These are phyloP conservation scores for Onychorhynchus coronatus DNA, from an alignment of 2,113 vertebrate species.

Conservation along the genomic window DNA sequence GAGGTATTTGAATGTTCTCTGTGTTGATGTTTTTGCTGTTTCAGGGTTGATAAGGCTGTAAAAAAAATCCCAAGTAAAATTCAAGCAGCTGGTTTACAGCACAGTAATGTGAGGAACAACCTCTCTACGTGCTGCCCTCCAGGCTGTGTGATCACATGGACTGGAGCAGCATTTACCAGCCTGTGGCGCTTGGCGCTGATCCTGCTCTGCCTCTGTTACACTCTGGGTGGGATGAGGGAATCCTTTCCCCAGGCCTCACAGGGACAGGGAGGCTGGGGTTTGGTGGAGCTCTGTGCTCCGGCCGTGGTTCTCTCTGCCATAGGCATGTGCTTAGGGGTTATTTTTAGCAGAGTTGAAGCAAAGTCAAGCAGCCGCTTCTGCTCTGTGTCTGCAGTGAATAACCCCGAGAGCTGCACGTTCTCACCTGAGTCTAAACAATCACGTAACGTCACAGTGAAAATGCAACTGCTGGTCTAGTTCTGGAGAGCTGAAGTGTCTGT, in stretches of 20 bases:
- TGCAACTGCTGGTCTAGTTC: neutral
- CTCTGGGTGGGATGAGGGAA: neutral
- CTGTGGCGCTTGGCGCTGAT: accelerated
- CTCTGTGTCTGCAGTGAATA: neutral
- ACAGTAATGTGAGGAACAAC: neutral
- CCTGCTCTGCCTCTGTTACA: accelerated
- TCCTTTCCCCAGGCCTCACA: neutral
- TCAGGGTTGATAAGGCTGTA: neutral
- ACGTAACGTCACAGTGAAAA: neutral
- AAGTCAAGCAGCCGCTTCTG: neutral
- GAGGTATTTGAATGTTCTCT: neutral
- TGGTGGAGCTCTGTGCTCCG: neutral
- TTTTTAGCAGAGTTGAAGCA: neutral
- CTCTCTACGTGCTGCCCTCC: neutral
- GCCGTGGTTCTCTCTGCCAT: accelerated
- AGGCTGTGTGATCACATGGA: neutral
- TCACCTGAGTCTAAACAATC: neutral
- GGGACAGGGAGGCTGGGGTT: neutral
- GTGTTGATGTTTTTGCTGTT: neutral
- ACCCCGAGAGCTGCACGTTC: accelerated
- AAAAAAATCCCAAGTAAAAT: neutral
- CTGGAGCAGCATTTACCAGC: neutral
- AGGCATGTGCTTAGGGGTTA: accelerated
- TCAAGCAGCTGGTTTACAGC: neutral
- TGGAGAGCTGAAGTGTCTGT: neutral